phyloP scores from a whole-genome alignment of 1,140 invertebrate species.

The Apis laboriosa region DNA sequence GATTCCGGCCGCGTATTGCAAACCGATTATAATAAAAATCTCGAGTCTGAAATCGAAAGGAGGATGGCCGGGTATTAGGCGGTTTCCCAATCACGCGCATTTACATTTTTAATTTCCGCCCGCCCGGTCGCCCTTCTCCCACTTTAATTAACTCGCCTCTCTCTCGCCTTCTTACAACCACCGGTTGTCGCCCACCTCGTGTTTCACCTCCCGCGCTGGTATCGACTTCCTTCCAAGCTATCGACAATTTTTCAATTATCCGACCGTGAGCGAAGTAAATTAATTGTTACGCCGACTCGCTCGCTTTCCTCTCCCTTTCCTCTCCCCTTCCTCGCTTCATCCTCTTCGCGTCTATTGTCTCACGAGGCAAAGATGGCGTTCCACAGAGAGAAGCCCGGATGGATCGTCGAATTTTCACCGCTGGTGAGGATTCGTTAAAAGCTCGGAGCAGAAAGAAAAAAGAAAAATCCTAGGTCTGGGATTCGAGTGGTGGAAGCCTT shows the following conservation, averaged over 20 bases:
- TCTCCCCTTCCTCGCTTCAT: background rate
- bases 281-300: constrained; percentile 67
- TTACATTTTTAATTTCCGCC: constrained; percentile 76
- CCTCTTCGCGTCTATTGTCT: background rate
- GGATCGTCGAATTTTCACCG: constrained; percentile 34
- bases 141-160: constrained; percentile 74
- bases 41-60: constrained; percentile 33
- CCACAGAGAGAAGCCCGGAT: constrained; percentile 25
- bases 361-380: background rate
- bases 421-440: constrained; percentile 49
- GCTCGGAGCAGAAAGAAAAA: background rate
- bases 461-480: constrained; percentile 17
- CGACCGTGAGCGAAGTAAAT: constrained; percentile 71
- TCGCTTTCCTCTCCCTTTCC: constrained; percentile 38
- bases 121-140: constrained; percentile 42
- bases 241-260: constrained; percentile 73
- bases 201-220: background rate
- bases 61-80: background rate
- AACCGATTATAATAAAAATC: constrained; percentile 62
- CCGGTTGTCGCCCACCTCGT: constrained; percentile 39
- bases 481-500: background rate
- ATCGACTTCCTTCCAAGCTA: constrained; percentile 59
- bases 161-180: constrained; percentile 70
- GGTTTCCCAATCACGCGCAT: constrained; percentile 71
- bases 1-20: constrained; percentile 41